Evolutionary conservation across 2,888 invertebrate species (phyloP).

Genomic region (Scaeva pyrastri): DNA sequence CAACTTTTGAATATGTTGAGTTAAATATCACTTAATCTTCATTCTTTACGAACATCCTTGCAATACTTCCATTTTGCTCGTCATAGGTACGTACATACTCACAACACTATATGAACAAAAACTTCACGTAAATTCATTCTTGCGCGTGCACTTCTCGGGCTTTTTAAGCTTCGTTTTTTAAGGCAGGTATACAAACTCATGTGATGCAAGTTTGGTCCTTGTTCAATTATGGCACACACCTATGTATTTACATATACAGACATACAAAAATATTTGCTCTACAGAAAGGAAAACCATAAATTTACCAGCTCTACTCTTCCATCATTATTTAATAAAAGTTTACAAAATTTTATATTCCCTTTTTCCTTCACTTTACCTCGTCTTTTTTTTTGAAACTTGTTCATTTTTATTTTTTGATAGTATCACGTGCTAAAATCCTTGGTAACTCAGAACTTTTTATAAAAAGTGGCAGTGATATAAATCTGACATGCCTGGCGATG

Average conservation of each 20-base stretch:
- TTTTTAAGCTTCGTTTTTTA: not conserved
- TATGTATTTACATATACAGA: not conserved
- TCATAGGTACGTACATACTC: conserved; percentile 15
- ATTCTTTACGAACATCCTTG: conserved; percentile 6
- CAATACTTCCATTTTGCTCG: not conserved
- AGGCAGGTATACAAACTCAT: not conserved
- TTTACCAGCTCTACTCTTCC: conserved; percentile 42
- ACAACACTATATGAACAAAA: not conserved
- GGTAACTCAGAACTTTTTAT: conserved; percentile 95
- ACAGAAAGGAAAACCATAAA: conserved; percentile 49
- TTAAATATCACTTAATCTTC: conserved; percentile 29
- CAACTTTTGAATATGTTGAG: not conserved
- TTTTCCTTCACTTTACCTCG: conserved; percentile 37
- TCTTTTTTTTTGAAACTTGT: not conserved
- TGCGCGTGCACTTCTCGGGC: conserved; percentile 22
- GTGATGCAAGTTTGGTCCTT: conserved; percentile 1
- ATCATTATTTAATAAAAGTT: conserved; percentile 69
- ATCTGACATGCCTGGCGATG: conserved; percentile 94
- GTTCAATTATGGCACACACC: not conserved
- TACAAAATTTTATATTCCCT: conserved; percentile 56
- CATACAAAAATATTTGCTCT: not conserved
- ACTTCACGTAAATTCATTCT: conserved; percentile 4
- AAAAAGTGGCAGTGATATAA: conserved; percentile 96
- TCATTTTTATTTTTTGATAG: conserved; percentile 84
- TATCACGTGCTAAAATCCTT: conserved; percentile 95